phyloP scores from a whole-genome alignment of 2,113 vertebrate genomes.

The Pithys albifrons region DNA sequence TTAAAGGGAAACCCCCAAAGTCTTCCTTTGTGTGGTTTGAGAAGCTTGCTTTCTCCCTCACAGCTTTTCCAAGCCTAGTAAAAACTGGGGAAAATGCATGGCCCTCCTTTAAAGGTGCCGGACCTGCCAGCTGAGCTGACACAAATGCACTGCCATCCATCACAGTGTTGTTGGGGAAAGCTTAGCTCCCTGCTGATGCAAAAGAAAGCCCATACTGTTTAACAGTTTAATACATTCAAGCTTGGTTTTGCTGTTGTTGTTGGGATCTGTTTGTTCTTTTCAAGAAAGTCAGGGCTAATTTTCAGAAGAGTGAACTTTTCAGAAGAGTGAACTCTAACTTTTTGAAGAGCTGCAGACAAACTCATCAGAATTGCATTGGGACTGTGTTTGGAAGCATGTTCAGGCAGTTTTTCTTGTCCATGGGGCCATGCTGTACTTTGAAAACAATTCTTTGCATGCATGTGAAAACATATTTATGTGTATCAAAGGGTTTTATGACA shows the following conservation, averaged over 20 bases:
- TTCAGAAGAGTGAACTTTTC: background rate
- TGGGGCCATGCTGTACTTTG: background rate
- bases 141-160: background rate
- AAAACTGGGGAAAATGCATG: background rate
- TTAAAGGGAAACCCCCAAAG: background rate
- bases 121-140: background rate
- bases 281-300: background rate
- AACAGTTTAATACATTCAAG: background rate
- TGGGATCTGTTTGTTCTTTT: background rate
- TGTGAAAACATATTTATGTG: constrained; percentile 29
- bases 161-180: background rate
- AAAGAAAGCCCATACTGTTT: constrained; percentile 26
- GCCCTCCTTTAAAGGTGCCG: background rate
- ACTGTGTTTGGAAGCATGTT: background rate
- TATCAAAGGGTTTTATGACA: constrained; percentile 41
- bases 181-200: constrained; percentile 35
- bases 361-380: background rate
- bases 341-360: background rate
- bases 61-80: background rate
- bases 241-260: background rate
- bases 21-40: background rate
- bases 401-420: background rate
- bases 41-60: background rate
- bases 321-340: background rate
- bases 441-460: constrained; percentile 5